These are phyloP conservation scores for Carollia perspicillata DNA, from an alignment of 2,113 vertebrate genomes.

Conservation along the genomic window DNA sequence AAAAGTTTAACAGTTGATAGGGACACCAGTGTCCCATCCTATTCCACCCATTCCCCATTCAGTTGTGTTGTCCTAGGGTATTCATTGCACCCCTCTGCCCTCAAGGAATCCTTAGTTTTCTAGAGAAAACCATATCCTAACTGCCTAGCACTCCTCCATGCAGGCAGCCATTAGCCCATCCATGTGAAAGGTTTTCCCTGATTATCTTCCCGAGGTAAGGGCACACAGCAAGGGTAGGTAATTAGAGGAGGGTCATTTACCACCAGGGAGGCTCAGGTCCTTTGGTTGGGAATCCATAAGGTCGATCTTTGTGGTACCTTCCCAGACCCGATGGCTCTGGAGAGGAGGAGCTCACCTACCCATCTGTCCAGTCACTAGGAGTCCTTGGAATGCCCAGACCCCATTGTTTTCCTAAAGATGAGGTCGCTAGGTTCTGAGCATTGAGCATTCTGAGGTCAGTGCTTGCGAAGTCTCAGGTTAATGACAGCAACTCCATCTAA, in stretches of 20 bases:
- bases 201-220: neutral
- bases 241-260: constrained; percentile 29
- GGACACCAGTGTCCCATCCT: neutral
- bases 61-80: neutral
- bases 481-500: neutral
- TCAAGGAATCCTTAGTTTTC: neutral
- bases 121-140: neutral
- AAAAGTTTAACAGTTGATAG: neutral
- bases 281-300: constrained; percentile 52
- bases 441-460: neutral
- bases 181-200: neutral
- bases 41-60: neutral
- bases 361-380: constrained; percentile 42
- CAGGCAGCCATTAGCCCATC: neutral
- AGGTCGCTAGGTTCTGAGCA: constrained; percentile 52
- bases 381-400: constrained; percentile 11
- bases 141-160: neutral
- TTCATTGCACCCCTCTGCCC: neutral
- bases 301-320: neutral
- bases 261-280: constrained; percentile 17
- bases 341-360: neutral
- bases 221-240: neutral
- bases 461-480: neutral
- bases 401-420: constrained; percentile 56
- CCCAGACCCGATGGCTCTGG: neutral